These are phyloP conservation scores for Wasmannia auropunctata DNA, from an alignment of 1,140 invertebrate genomes.

Conservation along the genomic window DNA sequence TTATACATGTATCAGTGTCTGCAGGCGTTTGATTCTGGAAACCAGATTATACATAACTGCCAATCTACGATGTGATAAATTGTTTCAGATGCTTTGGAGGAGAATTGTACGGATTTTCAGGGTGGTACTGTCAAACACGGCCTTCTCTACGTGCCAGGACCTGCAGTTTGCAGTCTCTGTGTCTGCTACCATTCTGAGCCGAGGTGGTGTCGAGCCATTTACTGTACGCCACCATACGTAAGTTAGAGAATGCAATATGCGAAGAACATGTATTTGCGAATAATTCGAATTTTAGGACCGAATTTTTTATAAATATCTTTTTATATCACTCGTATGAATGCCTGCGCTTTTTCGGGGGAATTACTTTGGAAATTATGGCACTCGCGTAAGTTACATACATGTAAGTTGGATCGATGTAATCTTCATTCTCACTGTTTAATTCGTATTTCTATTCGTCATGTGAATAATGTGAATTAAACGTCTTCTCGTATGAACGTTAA, in stretches of 20 bases:
- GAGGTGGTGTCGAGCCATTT: conserved; percentile 94
- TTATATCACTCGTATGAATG: neutral
- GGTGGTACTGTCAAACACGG: conserved; percentile 91
- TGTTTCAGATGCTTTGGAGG: conserved; percentile 88
- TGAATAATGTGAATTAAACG: too few relatives aligned
- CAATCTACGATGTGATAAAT: conserved; percentile 4
- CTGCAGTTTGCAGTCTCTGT: conserved; percentile 93
- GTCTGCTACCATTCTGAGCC: conserved; percentile 94
- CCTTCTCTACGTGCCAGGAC: conserved; percentile 92
- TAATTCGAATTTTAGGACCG: neutral
- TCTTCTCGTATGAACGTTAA: too few relatives aligned
- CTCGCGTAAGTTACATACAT: neutral
- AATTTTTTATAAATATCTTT: neutral
- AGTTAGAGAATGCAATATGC: conserved; percentile 83
- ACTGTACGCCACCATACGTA: conserved; percentile 93
- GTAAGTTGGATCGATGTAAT: too few relatives aligned
- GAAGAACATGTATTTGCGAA: neutral
- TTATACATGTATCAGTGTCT: neutral
- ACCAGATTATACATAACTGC: neutral
- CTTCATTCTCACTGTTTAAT: neutral
- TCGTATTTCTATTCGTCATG: neutral
- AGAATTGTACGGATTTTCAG: conserved; percentile 93
- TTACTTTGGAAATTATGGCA: neutral
- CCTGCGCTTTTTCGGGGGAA: neutral
- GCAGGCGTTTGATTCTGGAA: neutral